These are phyloP conservation scores for Deroptyus accipitrinus DNA, from an alignment of 2,113 vertebrate genomes.

Conservation along the genomic window DNA sequence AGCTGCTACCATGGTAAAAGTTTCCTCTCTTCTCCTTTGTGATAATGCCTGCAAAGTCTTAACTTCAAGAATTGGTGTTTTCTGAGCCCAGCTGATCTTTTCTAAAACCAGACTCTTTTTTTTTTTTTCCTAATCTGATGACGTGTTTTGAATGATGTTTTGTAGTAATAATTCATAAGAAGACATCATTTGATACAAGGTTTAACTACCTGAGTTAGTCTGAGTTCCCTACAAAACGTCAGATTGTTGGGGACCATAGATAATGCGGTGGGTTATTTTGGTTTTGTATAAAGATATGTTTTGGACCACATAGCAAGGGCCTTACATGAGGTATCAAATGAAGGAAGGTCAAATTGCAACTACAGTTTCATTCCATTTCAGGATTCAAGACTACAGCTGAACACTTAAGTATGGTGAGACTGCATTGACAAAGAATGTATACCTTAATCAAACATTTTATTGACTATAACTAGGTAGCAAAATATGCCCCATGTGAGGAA, in stretches of 20 bases:
- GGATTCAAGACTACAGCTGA: background rate
- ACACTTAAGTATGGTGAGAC: background rate
- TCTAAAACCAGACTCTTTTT: background rate
- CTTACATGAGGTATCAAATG: background rate
- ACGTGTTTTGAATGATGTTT: background rate
- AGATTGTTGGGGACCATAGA: background rate
- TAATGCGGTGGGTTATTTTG: background rate
- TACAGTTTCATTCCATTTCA: background rate
- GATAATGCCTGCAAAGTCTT: background rate
- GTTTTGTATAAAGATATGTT: background rate
- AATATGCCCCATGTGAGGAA: background rate
- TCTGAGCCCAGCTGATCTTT: background rate
- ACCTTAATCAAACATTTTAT: background rate
- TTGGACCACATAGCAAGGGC: background rate
- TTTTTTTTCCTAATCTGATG: background rate
- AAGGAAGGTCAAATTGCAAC: background rate
- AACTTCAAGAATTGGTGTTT: background rate
- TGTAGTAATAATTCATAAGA: background rate
- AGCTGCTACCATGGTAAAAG: background rate
- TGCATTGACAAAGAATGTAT: background rate
- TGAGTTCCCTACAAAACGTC: background rate
- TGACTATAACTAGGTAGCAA: background rate
- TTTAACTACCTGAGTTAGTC: background rate
- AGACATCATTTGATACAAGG: background rate
- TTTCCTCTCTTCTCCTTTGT: background rate